Evolutionary conservation across 2,113 vertebrate species (phyloP).

Genomic region (Podiceps cristatus): DNA sequence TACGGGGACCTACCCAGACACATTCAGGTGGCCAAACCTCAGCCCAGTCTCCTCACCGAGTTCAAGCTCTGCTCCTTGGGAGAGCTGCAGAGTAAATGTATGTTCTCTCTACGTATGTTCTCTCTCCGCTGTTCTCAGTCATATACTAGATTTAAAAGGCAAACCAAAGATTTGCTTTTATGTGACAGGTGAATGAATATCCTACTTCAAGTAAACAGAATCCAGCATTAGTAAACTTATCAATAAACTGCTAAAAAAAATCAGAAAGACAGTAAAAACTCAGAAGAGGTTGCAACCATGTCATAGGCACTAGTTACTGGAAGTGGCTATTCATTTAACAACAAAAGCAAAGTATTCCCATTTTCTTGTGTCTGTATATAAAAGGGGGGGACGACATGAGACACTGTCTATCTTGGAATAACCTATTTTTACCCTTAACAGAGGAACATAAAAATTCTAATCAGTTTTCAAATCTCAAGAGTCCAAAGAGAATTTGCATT

Average conservation of each 20-base stretch:
- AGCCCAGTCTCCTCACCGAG: neutral
- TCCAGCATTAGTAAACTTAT: neutral
- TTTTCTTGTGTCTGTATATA: neutral
- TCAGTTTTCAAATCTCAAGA: slow-evolving; percentile 21
- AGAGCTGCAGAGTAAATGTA: neutral
- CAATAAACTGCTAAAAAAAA: neutral
- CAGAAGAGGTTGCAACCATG: neutral
- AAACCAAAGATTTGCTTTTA: neutral
- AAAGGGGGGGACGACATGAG: neutral
- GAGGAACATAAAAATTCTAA: slow-evolving; percentile 45
- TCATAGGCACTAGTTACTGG: neutral
- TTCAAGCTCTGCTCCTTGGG: neutral
- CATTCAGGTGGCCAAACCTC: neutral
- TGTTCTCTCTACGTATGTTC: too few relatives aligned
- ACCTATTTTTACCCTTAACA: neutral
- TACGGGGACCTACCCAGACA: accelerated
- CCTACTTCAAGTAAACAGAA: neutral
- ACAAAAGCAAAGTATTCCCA: neutral
- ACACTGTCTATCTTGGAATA: neutral
- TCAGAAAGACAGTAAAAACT: neutral
- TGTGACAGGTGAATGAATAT: neutral
- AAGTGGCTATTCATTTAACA: neutral
- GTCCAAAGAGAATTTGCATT: slow-evolving; percentile 41
- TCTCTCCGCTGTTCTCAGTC: neutral
- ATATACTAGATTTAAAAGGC: neutral